Evolutionary conservation across 2,113 vertebrate species (phyloP).

Genomic region (Clarias batrachus): DNA sequence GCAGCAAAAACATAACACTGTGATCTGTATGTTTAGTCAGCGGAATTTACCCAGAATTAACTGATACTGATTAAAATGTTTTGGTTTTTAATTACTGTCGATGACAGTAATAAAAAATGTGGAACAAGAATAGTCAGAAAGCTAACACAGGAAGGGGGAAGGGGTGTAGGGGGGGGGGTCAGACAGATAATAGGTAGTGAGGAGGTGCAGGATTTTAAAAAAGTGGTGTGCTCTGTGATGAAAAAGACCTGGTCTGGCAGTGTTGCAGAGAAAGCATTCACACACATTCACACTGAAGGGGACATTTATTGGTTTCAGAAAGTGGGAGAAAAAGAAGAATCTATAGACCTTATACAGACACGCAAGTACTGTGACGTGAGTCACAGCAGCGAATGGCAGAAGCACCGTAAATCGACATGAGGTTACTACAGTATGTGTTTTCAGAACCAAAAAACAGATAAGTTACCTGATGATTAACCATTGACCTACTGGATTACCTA

Average conservation of each 20-base stretch:
- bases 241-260: not conserved
- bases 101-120: not conserved
- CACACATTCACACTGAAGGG: not conserved
- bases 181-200: not conserved
- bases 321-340: not conserved
- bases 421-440: no score
- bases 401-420: no score
- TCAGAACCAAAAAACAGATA: no score
- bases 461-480: no score
- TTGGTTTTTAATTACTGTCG: not conserved
- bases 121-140: not conserved
- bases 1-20: not conserved
- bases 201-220: not conserved
- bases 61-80: not conserved
- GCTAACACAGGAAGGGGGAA: not conserved
- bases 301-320: not conserved
- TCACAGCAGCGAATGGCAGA: no score
- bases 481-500: no score
- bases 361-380: no score
- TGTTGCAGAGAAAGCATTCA: not conserved
- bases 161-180: not conserved
- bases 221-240: not conserved
- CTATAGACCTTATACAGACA: no score
- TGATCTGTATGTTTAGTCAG: not conserved
- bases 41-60: not conserved